Percentiles rank a stretch among this genome's conserved stretches.
These are phyloP conservation scores for Epiblema foenella DNA, from an alignment of 2,888 invertebrate species.

Conservation along the genomic window DNA sequence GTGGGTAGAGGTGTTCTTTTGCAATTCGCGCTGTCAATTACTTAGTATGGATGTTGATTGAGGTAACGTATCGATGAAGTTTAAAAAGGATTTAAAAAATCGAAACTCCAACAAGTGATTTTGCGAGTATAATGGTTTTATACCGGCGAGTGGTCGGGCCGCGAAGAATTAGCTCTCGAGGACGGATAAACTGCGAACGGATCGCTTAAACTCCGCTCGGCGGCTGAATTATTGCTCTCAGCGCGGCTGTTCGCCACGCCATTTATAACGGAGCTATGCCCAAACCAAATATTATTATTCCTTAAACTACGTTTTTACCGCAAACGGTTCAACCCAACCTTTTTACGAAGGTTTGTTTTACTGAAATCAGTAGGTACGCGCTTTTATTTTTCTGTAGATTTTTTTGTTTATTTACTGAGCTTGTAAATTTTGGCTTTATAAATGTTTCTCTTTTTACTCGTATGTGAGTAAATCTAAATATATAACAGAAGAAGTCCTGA, in stretches of 20 bases:
- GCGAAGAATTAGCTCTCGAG: constrained; percentile 56
- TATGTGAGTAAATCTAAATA: too few species aligned
- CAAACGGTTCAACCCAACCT: constrained; percentile 7
- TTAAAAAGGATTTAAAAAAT: constrained; percentile 1
- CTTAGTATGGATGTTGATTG: not conserved
- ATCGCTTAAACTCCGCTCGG: constrained; percentile 67
- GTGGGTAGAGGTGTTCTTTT: not conserved
- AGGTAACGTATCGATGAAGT: not conserved
- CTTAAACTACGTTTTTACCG: constrained; percentile 37
- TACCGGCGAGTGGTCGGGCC: constrained; percentile 47
- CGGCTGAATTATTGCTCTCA: constrained; percentile 67
- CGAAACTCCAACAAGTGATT: constrained; percentile 22
- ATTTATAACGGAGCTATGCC: constrained; percentile 61
- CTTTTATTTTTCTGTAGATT: too few species aligned
- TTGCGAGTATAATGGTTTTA: constrained; percentile 53
- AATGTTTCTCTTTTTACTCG: too few species aligned
- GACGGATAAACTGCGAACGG: constrained; percentile 62
- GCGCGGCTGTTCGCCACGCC: constrained; percentile 59
- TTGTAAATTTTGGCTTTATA: too few species aligned
- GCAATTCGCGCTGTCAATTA: not conserved
- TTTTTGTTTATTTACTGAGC: too few species aligned
- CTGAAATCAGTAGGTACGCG: not conserved
- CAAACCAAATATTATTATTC: constrained; percentile 44
- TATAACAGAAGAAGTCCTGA: too few species aligned
- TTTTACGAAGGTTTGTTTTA: constrained; percentile 20